Base-by-base conservation (phyloP, 2,888 invertebrate genomes). In the Cacoxenus indagator region DNA sequence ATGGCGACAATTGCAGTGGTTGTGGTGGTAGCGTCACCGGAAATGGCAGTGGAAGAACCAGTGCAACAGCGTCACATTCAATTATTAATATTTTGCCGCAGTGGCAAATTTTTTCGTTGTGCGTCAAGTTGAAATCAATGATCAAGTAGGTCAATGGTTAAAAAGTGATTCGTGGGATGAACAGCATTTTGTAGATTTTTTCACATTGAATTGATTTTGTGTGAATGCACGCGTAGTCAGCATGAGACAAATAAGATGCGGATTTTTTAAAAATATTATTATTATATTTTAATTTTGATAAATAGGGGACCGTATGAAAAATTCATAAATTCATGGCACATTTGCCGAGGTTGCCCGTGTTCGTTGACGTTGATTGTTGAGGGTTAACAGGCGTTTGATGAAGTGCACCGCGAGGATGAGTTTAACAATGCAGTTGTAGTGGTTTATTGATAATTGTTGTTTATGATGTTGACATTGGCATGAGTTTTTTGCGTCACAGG, bases 81-180 rank as follows among this genome's bases (percentile, higher is more conserved):
- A 85, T 81, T 84, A 82, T 84, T 82, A 77, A 83, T 78, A 80
- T 75, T 62, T 83, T 84, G 78, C 74, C 75, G 77, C 81, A 82
- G 75, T 37, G 43, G 26, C 8, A 24, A 37, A 31, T 65, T 64
- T 45, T 65, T 69, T 57, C 54, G 11, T 57, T 74, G 70, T n/a
- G 5, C 14, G 37, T 17, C 29, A 59, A 31, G 59, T 51, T 19
- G 51, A 59, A 59, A 59, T 59, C 59, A 59, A 59, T 59, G 59
- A 31, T n/a, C 37, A 62, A 43, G 43, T 45, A 62, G 43, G 45
- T 45, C 43, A 62, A 62, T 43, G 19, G 61, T 37, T 11, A 27
- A 22, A 11, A 17, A 37, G 19, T 19, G 37, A 14, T 19, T 19
- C 59, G 59, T 31, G 19, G 29, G 22, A 54, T 54, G 54, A 26